A percentile compares a stretch with the other conserved stretches of the same genome.
Conservation (phyloP, 2,113 vertebrate species). For the Lucifuga dentata region DNA sequence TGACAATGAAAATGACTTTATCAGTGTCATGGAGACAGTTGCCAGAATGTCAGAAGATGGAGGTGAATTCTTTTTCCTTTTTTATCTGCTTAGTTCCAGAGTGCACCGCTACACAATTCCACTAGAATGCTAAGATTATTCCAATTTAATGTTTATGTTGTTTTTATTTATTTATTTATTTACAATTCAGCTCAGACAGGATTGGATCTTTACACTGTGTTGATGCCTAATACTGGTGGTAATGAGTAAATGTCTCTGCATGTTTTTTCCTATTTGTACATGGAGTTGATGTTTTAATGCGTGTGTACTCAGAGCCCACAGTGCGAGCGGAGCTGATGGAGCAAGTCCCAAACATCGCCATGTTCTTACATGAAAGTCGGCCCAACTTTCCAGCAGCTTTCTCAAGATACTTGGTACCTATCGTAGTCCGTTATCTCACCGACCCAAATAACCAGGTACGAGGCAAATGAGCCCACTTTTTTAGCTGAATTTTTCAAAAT, state of each 20-base stretch:
- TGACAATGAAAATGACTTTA: constrained; percentile 89
- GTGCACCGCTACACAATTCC: neutral
- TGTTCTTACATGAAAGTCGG: constrained; percentile 90
- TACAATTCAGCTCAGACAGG: neutral
- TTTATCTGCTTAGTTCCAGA: constrained; percentile 2
- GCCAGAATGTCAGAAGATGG: constrained; percentile 91
- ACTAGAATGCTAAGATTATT: no score
- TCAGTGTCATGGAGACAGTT: constrained; percentile 90
- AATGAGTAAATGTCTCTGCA: neutral
- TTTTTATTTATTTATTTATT: neutral
- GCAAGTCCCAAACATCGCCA: constrained; percentile 89
- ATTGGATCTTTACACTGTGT: neutral
- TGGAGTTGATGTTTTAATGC: constrained; percentile 5
- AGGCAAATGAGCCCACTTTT: neutral
- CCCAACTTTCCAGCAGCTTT: constrained; percentile 88
- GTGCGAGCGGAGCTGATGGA: constrained; percentile 92
- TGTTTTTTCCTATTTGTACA: constrained; percentile 1
- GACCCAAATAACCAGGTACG: constrained; percentile 92
- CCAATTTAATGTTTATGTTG: no score
- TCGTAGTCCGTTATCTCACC: constrained; percentile 87
- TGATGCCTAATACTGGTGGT: no score
- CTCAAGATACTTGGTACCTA: constrained; percentile 89
- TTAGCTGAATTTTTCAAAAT: neutral
- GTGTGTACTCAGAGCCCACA: constrained; percentile 85
- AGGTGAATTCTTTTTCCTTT: constrained; percentile 81